A percentile compares a stretch with the other conserved stretches of the same genome.
phyloP scores from a whole-genome alignment of 2,113 vertebrate species.

The Dicaeum eximium region DNA sequence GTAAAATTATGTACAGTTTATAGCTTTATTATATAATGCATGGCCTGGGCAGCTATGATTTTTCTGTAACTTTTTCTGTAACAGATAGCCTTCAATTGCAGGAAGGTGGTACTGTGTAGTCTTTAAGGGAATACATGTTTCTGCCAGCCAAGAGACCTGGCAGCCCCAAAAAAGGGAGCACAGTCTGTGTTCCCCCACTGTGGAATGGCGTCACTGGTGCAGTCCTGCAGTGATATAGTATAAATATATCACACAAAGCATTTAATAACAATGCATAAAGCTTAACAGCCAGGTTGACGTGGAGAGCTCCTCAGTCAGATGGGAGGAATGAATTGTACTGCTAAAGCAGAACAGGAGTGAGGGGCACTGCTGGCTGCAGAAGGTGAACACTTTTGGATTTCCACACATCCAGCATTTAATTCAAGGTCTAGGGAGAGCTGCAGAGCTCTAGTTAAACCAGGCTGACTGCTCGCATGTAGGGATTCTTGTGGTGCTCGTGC shows the following conservation, averaged over 20 bases:
- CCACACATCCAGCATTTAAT: fast-evolving
- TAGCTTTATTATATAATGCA: not conserved
- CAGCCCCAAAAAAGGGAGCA: not conserved
- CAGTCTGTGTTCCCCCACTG: not conserved
- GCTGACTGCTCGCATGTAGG: not conserved
- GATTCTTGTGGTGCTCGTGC: not conserved
- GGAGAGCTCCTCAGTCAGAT: not conserved
- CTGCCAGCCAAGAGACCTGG: not conserved
- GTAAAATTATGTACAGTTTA: not conserved
- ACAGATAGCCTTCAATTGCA: not conserved
- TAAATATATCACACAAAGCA: not conserved
- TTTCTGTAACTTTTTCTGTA: not conserved
- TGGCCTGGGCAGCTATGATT: not conserved
- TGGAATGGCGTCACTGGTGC: not conserved
- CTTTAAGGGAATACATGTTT: not conserved
- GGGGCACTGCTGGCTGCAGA: not conserved
- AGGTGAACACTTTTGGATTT: not conserved
- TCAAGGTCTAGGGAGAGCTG: not conserved
- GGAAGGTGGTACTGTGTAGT: not conserved
- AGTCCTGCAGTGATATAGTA: not conserved
- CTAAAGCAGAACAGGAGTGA: not conserved
- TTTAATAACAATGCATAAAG: not conserved
- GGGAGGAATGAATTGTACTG: not conserved
- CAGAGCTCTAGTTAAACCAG: not conserved
- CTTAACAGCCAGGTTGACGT: not conserved